A percentile compares a stretch with the other conserved stretches of the same genome.
Conservation (phyloP, 2,113 vertebrate species). For the Brachypteracias leptosomus region DNA sequence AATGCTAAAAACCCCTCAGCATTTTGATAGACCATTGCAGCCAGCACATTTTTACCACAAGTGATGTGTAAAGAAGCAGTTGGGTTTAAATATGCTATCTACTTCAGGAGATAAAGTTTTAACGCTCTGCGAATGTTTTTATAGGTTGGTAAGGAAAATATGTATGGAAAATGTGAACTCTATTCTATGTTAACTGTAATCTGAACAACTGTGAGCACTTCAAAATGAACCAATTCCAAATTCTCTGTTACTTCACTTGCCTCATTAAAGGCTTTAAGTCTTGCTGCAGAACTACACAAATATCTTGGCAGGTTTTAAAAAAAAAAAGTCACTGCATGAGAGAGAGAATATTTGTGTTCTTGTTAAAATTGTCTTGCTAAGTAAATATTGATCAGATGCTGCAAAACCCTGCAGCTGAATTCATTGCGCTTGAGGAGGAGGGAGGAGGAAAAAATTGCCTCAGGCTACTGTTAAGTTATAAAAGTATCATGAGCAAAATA, state of each 20-base stretch:
- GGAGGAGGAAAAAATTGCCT: neutral
- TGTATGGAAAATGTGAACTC: neutral
- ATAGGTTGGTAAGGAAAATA: neutral
- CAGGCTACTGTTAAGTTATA: neutral
- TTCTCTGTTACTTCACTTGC: neutral
- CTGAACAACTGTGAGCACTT: neutral
- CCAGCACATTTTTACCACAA: neutral
- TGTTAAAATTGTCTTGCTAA: slow-evolving; percentile 34
- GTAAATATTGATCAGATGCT: slow-evolving; percentile 49
- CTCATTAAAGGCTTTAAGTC: neutral
- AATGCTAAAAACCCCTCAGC: neutral
- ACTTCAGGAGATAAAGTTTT: neutral
- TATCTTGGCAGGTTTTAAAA: neutral
- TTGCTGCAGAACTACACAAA: neutral
- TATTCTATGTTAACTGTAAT: neutral
- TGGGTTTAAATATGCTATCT: neutral
- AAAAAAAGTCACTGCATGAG: neutral
- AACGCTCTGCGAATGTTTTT: neutral
- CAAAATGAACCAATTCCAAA: neutral
- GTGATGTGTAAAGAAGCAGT: neutral
- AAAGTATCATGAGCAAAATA: neutral
- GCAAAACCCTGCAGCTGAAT: neutral
- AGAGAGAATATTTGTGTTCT: slow-evolving; percentile 29
- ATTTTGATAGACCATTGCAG: neutral
- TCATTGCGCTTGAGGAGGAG: neutral